Conservation (phyloP, 2,113 vertebrate genomes). For the Leucosticte australis region DNA sequence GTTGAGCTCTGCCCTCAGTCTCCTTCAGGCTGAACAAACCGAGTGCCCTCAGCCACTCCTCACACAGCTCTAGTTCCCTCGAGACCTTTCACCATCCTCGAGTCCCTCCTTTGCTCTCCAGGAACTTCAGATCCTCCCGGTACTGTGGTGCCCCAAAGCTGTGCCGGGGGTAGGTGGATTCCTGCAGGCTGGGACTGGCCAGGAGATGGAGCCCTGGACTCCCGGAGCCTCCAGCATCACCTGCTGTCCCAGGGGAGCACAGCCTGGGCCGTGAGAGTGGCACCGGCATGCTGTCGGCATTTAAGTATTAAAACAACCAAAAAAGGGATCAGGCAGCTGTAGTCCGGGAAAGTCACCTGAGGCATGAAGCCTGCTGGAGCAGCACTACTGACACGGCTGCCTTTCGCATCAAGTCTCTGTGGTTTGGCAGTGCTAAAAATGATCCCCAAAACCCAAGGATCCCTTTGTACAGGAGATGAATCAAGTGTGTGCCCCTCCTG, state of each 20-base stretch:
- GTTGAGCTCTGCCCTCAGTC: not conserved
- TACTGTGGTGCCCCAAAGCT: not conserved
- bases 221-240: not conserved
- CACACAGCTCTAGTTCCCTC: not conserved
- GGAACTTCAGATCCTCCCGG: not conserved
- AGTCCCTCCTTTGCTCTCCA: not conserved
- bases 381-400: accelerated
- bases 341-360: not conserved
- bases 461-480: not conserved
- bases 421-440: not conserved
- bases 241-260: not conserved
- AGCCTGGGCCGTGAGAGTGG: not conserved
- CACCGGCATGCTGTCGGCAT: not conserved
- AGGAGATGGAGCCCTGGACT: not conserved
- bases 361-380: not conserved
- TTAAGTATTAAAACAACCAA: not conserved
- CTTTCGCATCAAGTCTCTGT: not conserved
- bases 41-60: not conserved
- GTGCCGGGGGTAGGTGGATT: not conserved
- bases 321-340: not conserved
- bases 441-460: accelerated
- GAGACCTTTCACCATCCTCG: not conserved
- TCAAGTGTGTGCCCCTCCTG: too few species aligned
- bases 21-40: not conserved
- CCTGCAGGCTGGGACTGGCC: not conserved